Percentiles rank a stretch among this genome's conserved stretches.
phyloP scores from a whole-genome alignment of 2,888 invertebrate genomes.

The Ophioninae sp. region DNA sequence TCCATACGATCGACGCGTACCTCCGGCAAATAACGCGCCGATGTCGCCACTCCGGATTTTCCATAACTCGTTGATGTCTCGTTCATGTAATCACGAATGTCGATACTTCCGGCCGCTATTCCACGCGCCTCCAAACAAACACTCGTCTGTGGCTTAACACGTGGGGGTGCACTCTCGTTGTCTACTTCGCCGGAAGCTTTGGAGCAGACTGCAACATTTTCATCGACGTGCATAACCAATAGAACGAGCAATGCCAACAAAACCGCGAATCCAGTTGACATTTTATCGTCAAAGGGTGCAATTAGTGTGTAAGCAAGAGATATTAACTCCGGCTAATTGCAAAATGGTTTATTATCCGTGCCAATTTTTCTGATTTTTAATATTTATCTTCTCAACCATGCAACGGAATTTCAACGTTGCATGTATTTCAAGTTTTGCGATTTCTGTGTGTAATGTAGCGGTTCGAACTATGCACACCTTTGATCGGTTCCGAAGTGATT shows the following conservation, averaged over 20 bases:
- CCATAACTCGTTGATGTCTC: constrained; percentile 66
- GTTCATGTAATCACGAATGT: constrained; percentile 75
- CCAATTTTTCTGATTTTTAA: too few relatives aligned
- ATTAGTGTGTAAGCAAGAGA: too few relatives aligned
- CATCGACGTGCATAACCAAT: neutral
- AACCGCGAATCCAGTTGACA: too few relatives aligned
- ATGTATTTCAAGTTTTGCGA: neutral
- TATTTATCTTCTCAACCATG: neutral
- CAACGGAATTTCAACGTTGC: neutral
- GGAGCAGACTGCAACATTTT: constrained; percentile 82
- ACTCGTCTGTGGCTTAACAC: constrained; percentile 58
- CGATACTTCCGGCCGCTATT: constrained; percentile 75
- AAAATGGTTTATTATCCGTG: too few relatives aligned
- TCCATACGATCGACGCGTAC: constrained; percentile 76
- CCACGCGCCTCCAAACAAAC: constrained; percentile 72
- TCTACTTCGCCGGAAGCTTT: constrained; percentile 86
- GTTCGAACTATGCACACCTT: constrained; percentile 71
- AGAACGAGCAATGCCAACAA: neutral
- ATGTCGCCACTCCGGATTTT: constrained; percentile 66
- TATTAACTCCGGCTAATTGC: too few relatives aligned
- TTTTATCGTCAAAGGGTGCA: too few relatives aligned
- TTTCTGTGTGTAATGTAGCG: neutral
- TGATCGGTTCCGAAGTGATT: constrained; percentile 75
- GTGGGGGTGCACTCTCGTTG: constrained; percentile 83
- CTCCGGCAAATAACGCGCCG: constrained; percentile 72